phyloP scores from a whole-genome alignment of 2,797 vertebrate genomes.

The Spinus olivaceus region DNA sequence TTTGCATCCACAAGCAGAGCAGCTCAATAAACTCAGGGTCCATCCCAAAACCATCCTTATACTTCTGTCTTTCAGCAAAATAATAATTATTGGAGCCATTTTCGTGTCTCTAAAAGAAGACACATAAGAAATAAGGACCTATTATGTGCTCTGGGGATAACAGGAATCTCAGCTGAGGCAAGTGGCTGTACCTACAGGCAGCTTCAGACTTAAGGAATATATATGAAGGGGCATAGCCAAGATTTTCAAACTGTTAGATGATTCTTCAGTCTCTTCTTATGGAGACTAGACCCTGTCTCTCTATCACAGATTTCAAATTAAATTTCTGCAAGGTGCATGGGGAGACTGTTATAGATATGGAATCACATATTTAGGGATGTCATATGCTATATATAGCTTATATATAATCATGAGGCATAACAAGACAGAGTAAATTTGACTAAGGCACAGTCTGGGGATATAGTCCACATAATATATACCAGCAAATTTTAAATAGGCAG shows the following conservation, averaged over 20 bases:
- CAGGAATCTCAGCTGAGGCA: not conserved
- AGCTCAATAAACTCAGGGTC: not conserved
- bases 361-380: not conserved
- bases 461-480: not conserved
- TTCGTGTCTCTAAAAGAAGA: not conserved
- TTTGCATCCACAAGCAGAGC: not conserved
- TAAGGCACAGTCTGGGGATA: not conserved
- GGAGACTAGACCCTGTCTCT: not conserved
- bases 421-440: not conserved
- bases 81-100: not conserved
- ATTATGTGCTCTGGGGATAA: not conserved
- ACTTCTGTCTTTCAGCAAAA: not conserved
- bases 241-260: not conserved
- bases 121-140: not conserved
- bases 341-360: not conserved
- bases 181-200: not conserved
- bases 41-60: not conserved
- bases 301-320: not conserved
- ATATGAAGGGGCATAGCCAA: not conserved
- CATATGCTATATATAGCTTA: not conserved
- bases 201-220: not conserved
- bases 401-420: not conserved
- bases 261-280: not conserved
- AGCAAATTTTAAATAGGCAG: not conserved
- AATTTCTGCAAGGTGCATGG: not conserved